Base-by-base conservation (phyloP, 2,797 vertebrate genomes). In the Manis pentadactyla region DNA sequence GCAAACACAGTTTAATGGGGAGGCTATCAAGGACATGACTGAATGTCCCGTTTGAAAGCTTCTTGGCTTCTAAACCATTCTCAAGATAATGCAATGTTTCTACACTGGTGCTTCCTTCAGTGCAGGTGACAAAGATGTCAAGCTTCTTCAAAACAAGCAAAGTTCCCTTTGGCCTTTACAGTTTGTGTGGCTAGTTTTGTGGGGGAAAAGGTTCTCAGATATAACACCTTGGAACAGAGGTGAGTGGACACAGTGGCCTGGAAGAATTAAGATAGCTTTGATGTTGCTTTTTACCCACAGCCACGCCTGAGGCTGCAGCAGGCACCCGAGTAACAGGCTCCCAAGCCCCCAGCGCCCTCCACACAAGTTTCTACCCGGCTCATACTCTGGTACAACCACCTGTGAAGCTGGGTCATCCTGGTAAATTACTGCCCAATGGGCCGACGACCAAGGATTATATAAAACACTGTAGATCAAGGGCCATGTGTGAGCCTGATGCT, bases 221-320 rank as follows among this genome's bases (percentile, higher is more conserved):
- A 4, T 10, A 13, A 46, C 7, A 25, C 9, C 34, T 51, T 5
- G 1, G 49, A 46, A 53, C 25, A 42, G 39, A 55, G 29, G 17
- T 10, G 61, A 81, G 81, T 0, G 29, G 64, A 18, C 0, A 1
- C 5, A 15, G 42, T 2, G 29, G 7, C 13, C 5, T 0, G 9
- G 66, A 11, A 49, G 37, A 14, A 75, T 0, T 11, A 14, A 39
- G 42, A 34, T 1, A 29, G 23, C 29, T 34, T 0, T 34, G 37
- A 17, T 0, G 8, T 0, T 61, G 81, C 27, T 15, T 42, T 53
- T 42, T 13, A 46, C 39, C 46, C 46, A 46, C 46, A 46, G 46
- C 46, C 46, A 37, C 31, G 29, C 25, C 63, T 23, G 12, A 87
- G 49, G 17, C 31, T 2, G 0, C 12, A 7, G 21, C 13, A 25